phyloP scores from a whole-genome alignment of 2,888 invertebrate genomes.

The Smittia sp. region DNA sequence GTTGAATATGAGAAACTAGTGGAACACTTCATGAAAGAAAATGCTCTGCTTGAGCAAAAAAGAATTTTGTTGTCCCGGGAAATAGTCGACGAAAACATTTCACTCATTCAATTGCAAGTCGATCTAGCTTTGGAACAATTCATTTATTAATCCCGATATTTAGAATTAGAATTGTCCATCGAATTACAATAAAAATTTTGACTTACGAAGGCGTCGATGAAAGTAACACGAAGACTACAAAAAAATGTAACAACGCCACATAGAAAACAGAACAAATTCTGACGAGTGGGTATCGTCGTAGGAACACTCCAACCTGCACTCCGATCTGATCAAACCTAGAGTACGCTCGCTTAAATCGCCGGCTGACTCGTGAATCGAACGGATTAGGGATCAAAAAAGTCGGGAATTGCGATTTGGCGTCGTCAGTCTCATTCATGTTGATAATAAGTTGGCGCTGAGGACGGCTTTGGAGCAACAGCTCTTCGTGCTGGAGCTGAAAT shows the following conservation, averaged over 20 bases:
- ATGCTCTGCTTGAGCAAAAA: conserved; percentile 66
- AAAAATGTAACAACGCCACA: conserved; percentile 17
- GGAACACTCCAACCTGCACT: conserved; percentile 72
- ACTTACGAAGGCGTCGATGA: conserved; percentile 20
- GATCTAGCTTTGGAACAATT: conserved; percentile 54
- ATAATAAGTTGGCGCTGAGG: conserved; percentile 57
- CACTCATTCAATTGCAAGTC: conserved; percentile 69
- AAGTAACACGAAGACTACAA: conserved; percentile 24
- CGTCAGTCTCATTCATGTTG: conserved; percentile 65
- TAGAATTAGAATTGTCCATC: no score
- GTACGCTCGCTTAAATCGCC: conserved; percentile 73
- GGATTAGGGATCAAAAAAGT: conserved; percentile 70
- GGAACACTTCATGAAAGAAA: conserved; percentile 61
- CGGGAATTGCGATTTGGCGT: conserved; percentile 67
- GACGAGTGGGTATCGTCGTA: conserved; percentile 77
- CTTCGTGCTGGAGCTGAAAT: conserved; percentile 61
- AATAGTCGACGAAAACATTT: conserved; percentile 69
- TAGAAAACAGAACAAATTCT: conserved; percentile 59
- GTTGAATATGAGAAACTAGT: conserved; percentile 56
- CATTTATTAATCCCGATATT: no score
- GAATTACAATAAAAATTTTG: background rate
- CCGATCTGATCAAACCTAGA: conserved; percentile 74
- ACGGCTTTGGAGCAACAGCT: conserved; percentile 56
- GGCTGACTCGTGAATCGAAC: conserved; percentile 64
- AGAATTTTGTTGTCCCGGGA: conserved; percentile 65